Base-by-base conservation (phyloP, 2,797 vertebrate genomes). In the Lagorchestes hirsutus region DNA sequence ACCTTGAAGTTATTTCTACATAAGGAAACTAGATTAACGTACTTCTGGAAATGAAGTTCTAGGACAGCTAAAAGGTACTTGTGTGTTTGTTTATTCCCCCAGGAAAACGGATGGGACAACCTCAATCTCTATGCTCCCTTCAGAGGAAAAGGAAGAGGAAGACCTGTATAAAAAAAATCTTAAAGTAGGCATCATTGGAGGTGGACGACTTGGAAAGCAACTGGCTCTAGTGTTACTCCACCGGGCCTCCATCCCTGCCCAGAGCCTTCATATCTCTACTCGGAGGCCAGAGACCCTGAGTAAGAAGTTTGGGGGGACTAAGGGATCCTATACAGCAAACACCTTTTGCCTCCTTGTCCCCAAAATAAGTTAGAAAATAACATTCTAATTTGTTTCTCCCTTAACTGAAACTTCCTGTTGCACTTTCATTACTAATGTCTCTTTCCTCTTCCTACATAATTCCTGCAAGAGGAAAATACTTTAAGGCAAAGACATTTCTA, bases 171-270 rank as follows among this genome's bases (percentile, higher is more conserved):
- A 92, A 2, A 91, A 59, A 18, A 82, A 87, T 29, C 87, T 99
- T 59, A 97, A 97, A 34, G 97, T 99, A 93, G 99, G 99, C n/a
- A 98, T 99, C 94, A 97, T 99, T 4, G 99, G 99, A 28, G 95
- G 98, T n/a, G 99, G 99, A 55, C 98, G 98, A 93, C 90, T 99
- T 28, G 99, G 99, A 8, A 99, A 98, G 98, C 99, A 99, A 96
- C 96, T 99, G 97, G 98, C 98, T 14, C 28, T 0, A 0, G 96
- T 24, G 5, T 97, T 99, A 93, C 97, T 99, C 57, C 82, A 94
- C 14, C 93, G 98, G 5, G 97, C 98, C n/a, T 98, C 87, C 5
- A 31, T 99, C 92, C 97, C 95, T 55, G 90, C 98, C 27, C 95
- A 98, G 29, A 96, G 98, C 62, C 98, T 99, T 94, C 96, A 95